A percentile compares a stretch with the other conserved stretches of the same genome.
These are phyloP conservation scores for Coracopsis vasa DNA, from an alignment of 2,113 vertebrate species.

Conservation along the genomic window DNA sequence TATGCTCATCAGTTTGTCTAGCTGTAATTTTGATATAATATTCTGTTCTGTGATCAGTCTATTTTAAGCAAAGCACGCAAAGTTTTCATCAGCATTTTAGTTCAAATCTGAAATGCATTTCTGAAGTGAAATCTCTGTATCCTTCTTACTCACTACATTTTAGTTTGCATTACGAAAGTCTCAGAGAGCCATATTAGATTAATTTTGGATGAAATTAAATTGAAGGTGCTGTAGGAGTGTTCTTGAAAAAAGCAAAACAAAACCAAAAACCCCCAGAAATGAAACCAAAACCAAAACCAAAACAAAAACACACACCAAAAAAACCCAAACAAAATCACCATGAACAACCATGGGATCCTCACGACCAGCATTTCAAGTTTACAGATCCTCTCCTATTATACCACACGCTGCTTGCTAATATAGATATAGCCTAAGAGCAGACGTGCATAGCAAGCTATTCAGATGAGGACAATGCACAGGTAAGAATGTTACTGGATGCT, in stretches of 20 bases:
- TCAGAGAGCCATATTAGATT: neutral
- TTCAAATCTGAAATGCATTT: neutral
- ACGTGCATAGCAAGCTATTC: neutral
- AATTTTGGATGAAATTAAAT: neutral
- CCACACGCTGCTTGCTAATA: neutral
- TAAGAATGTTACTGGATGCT: neutral
- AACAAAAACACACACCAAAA: neutral
- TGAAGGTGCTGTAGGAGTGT: neutral
- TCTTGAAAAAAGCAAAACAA: neutral
- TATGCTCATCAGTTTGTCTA: neutral
- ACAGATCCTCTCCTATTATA: neutral
- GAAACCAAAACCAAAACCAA: neutral
- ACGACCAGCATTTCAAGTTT: neutral
- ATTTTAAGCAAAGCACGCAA: neutral
- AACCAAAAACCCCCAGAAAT: neutral
- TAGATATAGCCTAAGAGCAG: fast-evolving
- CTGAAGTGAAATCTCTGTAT: neutral
- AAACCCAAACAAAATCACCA: neutral
- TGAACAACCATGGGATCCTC: neutral
- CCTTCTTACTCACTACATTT: neutral
- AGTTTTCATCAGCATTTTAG: neutral
- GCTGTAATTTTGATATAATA: neutral
- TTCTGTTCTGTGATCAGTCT: neutral
- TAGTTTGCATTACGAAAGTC: neutral
- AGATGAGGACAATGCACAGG: neutral